Conservation (phyloP, 2,113 vertebrate species). For the Planiliza haematocheilus region DNA sequence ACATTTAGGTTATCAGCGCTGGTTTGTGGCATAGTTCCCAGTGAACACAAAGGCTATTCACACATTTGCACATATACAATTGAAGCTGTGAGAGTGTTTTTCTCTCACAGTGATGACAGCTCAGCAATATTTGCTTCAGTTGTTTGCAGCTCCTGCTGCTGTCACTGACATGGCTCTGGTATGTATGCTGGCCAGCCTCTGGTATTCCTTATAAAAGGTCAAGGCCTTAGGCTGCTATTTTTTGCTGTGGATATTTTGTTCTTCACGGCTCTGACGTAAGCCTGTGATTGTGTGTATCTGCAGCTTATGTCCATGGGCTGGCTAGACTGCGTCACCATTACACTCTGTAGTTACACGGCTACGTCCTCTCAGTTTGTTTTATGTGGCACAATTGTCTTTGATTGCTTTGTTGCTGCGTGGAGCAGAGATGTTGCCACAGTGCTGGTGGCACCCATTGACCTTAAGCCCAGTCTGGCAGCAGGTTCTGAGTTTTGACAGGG, state of each 20-base stretch:
- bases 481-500: conserved; percentile 81
- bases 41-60: neutral
- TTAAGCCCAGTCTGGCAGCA: conserved; percentile 81
- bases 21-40: neutral
- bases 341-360: conserved; percentile 45
- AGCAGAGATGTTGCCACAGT: conserved; percentile 60
- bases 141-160: conserved; percentile 25
- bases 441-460: conserved; percentile 71
- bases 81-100: conserved; percentile 19
- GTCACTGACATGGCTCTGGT: conserved; percentile 25
- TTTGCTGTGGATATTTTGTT: conserved; percentile 44
- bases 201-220: conserved; percentile 60
- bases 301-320: conserved; percentile 15
- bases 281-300: conserved; percentile 18
- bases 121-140: conserved; percentile 37
- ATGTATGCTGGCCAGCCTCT: conserved; percentile 27
- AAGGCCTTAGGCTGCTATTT: conserved; percentile 39
- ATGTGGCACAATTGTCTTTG: conserved; percentile 36
- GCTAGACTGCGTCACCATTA: conserved; percentile 14
- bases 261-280: conserved; percentile 7
- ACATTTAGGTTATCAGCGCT: neutral
- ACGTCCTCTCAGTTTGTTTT: conserved; percentile 46
- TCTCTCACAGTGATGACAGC: conserved; percentile 15
- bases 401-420: conserved; percentile 54
- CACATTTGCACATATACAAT: conserved; percentile 1